Evolutionary conservation across 2,797 vertebrate species (phyloP).

Genomic region (Sebastes vulpes): DNA sequence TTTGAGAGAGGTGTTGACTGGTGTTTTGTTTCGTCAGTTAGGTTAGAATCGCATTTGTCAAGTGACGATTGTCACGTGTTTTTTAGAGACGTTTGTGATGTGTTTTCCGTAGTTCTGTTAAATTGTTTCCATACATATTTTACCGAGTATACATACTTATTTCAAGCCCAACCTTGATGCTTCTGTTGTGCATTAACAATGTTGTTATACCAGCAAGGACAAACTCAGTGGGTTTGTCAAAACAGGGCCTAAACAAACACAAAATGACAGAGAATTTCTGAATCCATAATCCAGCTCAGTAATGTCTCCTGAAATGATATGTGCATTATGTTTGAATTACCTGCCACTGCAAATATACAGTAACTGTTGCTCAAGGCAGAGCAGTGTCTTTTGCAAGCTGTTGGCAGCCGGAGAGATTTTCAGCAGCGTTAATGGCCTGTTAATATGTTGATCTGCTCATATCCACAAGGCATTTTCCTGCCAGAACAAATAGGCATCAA

Average conservation of each 20-base stretch:
- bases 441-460: conserved; percentile 82
- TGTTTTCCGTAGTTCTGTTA: too few species aligned
- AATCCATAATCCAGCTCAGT: conserved; percentile 32
- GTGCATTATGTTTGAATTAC: conserved; percentile 68
- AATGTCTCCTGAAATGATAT: conserved; percentile 48
- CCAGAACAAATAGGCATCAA: conserved; percentile 83
- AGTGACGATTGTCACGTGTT: too few species aligned
- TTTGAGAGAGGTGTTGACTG: too few species aligned
- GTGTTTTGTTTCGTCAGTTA: too few species aligned
- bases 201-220: conserved; percentile 13
- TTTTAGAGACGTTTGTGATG: too few species aligned
- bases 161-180: too few species aligned
- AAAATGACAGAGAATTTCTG: conserved; percentile 31
- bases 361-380: conserved; percentile 69
- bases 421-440: conserved; percentile 84
- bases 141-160: too few species aligned
- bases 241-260: conserved; percentile 35
- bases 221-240: conserved; percentile 37
- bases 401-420: conserved; percentile 79
- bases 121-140: too few species aligned
- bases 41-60: too few species aligned
- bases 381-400: conserved; percentile 65
- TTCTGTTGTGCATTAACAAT: not conserved
- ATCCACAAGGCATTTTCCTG: conserved; percentile 80
- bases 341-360: conserved; percentile 63